phyloP scores from a whole-genome alignment of 2,888 invertebrate genomes.

The Elegia similella region DNA sequence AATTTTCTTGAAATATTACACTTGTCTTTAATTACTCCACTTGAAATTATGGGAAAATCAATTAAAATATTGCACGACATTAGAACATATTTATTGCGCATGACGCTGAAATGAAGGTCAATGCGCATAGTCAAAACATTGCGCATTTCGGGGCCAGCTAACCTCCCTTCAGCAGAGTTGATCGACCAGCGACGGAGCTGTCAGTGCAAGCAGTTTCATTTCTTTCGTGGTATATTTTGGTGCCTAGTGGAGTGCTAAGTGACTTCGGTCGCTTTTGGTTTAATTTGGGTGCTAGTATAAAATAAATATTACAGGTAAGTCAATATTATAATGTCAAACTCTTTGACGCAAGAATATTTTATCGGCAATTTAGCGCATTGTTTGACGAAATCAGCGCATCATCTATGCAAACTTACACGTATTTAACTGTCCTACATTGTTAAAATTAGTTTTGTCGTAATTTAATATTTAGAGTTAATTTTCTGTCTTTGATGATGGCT shows the following conservation, averaged over 20 bases:
- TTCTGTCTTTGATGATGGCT: neutral
- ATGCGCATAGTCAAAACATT: constrained; percentile 81
- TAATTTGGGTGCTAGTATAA: constrained; percentile 53
- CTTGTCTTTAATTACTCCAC: neutral
- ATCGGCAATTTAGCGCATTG: neutral
- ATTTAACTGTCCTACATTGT: neutral
- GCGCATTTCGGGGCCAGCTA: constrained; percentile 67
- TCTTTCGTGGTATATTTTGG: constrained; percentile 69
- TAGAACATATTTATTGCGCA: constrained; percentile 52
- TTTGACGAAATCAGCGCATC: constrained; percentile 20
- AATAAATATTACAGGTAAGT: constrained; percentile 63
- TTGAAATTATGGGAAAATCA: neutral
- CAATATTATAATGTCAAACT: constrained; percentile 1
- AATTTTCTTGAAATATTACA: neutral
- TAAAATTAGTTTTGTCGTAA: neutral
- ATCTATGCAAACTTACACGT: constrained; percentile 4
- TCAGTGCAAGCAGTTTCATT: constrained; percentile 60
- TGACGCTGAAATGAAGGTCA: constrained; percentile 63
- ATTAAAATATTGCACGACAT: neutral
- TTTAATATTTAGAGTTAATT: neutral
- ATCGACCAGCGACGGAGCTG: constrained; percentile 65
- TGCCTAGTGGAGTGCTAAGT: constrained; percentile 71
- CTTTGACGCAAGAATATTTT: neutral
- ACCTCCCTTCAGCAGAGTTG: constrained; percentile 50
- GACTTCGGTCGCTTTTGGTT: constrained; percentile 55